Evolutionary conservation across 2,888 invertebrate species (phyloP).

Genomic region (Philereme vetulata): DNA sequence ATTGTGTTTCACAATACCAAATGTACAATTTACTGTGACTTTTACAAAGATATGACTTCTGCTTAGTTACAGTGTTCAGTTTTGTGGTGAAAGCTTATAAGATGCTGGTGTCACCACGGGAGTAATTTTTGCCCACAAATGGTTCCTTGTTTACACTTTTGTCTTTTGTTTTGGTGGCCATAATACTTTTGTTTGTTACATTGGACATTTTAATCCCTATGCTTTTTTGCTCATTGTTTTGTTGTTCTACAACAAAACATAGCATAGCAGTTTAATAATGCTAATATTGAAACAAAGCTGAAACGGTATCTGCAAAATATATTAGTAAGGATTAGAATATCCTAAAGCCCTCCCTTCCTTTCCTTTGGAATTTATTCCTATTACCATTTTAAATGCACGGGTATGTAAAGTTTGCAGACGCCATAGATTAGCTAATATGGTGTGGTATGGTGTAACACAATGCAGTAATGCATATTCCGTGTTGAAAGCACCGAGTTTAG

Average conservation of each 20-base stretch:
- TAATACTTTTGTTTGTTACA: constrained; percentile 6
- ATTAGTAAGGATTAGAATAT: too few relatives aligned
- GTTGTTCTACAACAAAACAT: too few relatives aligned
- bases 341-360: too few relatives aligned
- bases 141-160: constrained; percentile 41
- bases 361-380: too few relatives aligned
- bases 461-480: constrained; percentile 53
- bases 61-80: constrained; percentile 61
- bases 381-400: too few relatives aligned
- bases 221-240: background rate
- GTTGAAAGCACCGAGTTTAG: constrained; percentile 44
- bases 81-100: constrained; percentile 59
- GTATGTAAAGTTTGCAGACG: constrained; percentile 17
- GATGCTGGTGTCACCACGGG: constrained; percentile 62
- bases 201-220: background rate
- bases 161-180: constrained; percentile 25
- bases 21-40: constrained; percentile 60
- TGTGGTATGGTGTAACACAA: constrained; percentile 26
- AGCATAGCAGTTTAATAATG: too few relatives aligned
- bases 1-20: constrained; percentile 59
- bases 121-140: constrained; percentile 38
- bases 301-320: too few relatives aligned
- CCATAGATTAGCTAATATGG: constrained; percentile 20
- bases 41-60: constrained; percentile 65
- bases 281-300: too few relatives aligned